Conservation (phyloP, 2,113 vertebrate species). For the Microcebus lehilahytsara region DNA sequence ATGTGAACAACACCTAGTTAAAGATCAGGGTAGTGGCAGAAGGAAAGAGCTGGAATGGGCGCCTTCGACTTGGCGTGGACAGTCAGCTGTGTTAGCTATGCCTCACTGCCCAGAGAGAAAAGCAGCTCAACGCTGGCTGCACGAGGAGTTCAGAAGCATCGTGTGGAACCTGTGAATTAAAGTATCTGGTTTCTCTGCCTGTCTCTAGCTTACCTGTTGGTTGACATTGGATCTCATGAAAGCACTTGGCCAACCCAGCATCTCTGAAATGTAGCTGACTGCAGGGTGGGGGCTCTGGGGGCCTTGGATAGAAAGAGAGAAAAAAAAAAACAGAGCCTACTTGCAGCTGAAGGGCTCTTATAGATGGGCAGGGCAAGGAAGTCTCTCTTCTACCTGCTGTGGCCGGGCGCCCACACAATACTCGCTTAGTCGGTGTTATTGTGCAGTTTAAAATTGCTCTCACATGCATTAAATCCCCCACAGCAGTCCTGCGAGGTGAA, state of each 20-base stretch:
- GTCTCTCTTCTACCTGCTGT: background rate
- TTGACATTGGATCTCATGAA: background rate
- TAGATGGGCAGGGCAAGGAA: background rate
- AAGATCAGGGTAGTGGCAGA: background rate
- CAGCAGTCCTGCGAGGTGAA: background rate
- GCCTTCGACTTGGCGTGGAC: background rate
- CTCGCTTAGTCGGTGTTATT: background rate
- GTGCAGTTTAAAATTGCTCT: background rate
- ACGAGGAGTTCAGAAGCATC: background rate
- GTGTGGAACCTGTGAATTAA: background rate
- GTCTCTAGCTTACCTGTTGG: background rate
- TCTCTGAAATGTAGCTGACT: background rate
- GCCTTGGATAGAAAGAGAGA: background rate
- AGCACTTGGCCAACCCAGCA: background rate
- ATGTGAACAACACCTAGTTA: background rate
- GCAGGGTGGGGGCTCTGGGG: background rate
- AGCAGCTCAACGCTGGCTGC: background rate
- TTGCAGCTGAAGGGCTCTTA: too few species aligned
- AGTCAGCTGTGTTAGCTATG: background rate
- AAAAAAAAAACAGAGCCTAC: background rate
- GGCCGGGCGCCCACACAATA: rapidly evolving
- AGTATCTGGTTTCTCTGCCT: background rate
- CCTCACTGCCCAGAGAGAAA: slow-evolving; percentile 24
- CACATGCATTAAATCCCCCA: background rate
- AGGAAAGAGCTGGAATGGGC: background rate